Conservation (phyloP, 2,888 invertebrate species). For the Rhingia campestris region DNA sequence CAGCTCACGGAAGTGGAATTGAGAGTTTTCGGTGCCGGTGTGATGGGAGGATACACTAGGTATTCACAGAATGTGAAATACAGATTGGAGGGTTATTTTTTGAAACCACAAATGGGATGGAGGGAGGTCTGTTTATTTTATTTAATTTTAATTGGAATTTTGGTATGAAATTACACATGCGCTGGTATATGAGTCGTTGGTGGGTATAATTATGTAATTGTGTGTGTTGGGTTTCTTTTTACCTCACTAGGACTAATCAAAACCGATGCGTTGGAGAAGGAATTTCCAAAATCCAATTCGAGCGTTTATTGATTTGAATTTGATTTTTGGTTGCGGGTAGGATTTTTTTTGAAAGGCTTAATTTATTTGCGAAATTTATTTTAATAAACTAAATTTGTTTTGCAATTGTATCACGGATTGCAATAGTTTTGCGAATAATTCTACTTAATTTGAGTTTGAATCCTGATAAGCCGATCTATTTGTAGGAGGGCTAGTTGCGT, state of each 20-base stretch:
- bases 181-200: conserved; percentile 11
- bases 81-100: conserved; percentile 46
- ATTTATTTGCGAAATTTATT: too few relatives aligned
- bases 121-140: conserved; percentile 56
- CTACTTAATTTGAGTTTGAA: too few relatives aligned
- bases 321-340: conserved; percentile 27
- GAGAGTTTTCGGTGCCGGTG: too few relatives aligned
- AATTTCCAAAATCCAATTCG: conserved; percentile 16
- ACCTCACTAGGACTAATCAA: neutral
- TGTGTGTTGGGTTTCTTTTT: neutral
- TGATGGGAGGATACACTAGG: too few relatives aligned
- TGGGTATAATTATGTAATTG: neutral
- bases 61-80: neutral
- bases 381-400: too few relatives aligned
- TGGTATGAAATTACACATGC: conserved; percentile 55
- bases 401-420: too few relatives aligned
- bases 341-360: neutral
- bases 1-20: too few relatives aligned
- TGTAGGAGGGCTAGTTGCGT: too few relatives aligned
- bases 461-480: too few relatives aligned
- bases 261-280: conserved; percentile 12
- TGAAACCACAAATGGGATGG: conserved; percentile 46
- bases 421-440: too few relatives aligned
- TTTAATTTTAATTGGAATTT: conserved; percentile 70
- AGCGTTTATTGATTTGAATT: conserved; percentile 34